Base-by-base conservation (phyloP, 2,888 invertebrate genomes). In the Netelia inedita region DNA sequence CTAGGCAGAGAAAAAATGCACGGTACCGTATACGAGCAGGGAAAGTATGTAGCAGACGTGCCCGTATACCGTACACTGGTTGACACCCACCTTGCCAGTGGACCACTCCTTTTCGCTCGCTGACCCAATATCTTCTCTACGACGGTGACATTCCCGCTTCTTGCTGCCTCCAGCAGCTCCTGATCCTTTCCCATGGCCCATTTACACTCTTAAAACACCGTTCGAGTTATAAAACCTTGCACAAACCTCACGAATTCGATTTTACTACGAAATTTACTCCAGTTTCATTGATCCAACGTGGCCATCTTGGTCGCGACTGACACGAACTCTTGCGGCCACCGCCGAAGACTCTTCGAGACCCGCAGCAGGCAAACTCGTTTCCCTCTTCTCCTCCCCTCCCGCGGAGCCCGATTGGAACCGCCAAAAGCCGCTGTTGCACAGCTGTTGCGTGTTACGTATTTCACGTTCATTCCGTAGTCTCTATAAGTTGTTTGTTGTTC, bases 101-200 rank as follows among this genome's bases (percentile, higher is more conserved):
- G 98, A 95, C 98, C 98, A 95, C 97, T 97, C 95, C 98, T 97
- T 96, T 97, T 98, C 92, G 97, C 96, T 95, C 97, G 96, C 94
- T 97, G 97, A 90, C 96, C 96, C 91, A 98, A 95, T 93, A 98
- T 97, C 95, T 98, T 98, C 94, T 98, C 98, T 89, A 98, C 98
- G 91, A 97, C 96, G 89, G 96, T 95, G 92, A 97, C 96, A 94
- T 98, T 98, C 93, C 98, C 99, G 95, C 96, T 98, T 92, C 98
- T 96, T 89, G 98, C 98, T 91, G 98, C 99, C 94, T 99, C 98
- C 94, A 99, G 95, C 94, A 99, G 96, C 95, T 99, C 98, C 94
- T 98, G 98, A 94, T 99, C 98, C 95, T 98, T 98, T 94, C 98
- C 98, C 98, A 99, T 99, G 93, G 93, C 92, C 94, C 94, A 94